Evolutionary conservation across 2,113 vertebrate species (phyloP).

Genomic region (Pitta sordida): DNA sequence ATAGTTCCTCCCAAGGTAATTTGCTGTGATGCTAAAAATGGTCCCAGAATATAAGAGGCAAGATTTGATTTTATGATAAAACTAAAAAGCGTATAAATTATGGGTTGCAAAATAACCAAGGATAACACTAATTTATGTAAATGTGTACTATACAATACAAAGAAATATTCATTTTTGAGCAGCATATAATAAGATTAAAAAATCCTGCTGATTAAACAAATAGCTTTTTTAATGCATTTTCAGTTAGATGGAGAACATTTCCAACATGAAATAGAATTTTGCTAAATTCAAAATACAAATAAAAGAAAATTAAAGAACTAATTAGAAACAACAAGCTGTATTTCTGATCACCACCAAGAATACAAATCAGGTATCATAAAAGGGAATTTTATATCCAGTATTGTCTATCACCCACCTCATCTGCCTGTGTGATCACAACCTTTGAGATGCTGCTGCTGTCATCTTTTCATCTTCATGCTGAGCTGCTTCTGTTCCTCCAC

Average conservation of each 20-base stretch:
- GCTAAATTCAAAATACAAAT: slow-evolving; percentile 59
- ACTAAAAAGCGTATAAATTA: slow-evolving; percentile 46
- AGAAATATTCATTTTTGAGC: slow-evolving; percentile 45
- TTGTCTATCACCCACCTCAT: slow-evolving; percentile 82
- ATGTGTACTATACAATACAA: slow-evolving; percentile 16
- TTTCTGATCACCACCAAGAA: slow-evolving; percentile 76
- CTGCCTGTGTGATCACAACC: slow-evolving; percentile 76
- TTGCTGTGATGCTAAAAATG: slow-evolving; percentile 39
- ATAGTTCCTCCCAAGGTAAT: slow-evolving; percentile 39
- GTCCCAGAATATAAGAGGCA: slow-evolving; percentile 46
- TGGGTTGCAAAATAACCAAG: slow-evolving; percentile 51
- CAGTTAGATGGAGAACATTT: not conserved
- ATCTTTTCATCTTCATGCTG: slow-evolving; percentile 68
- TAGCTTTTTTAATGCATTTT: not conserved
- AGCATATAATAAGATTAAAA: slow-evolving; percentile 53
- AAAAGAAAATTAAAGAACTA: slow-evolving; percentile 67
- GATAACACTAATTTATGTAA: slow-evolving; percentile 50
- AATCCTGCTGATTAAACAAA: slow-evolving; percentile 34
- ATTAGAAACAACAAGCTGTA: slow-evolving; percentile 65
- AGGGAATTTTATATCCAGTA: slow-evolving; percentile 80
- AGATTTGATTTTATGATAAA: slow-evolving; percentile 58
- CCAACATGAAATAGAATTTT: slow-evolving; percentile 61
- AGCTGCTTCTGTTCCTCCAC: slow-evolving; percentile 37
- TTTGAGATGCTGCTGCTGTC: slow-evolving; percentile 50
- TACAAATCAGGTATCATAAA: slow-evolving; percentile 80